Evolutionary conservation across 2,113 vertebrate species (phyloP).

Genomic region (Callithrix jacchus): DNA sequence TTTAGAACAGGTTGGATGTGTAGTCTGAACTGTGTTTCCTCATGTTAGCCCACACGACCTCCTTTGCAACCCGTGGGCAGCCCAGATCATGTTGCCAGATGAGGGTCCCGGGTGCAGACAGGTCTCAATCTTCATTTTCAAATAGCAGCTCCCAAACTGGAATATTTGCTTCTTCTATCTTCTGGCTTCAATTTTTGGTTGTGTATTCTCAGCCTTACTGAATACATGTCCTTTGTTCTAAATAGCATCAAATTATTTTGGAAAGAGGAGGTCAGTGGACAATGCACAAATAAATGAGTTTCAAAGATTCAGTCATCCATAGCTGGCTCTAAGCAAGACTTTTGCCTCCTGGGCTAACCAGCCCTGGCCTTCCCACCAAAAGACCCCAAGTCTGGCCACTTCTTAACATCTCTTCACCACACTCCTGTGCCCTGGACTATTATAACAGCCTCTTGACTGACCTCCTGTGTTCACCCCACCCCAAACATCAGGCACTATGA

Average conservation of each 20-base stretch:
- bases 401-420: background rate
- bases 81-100: background rate
- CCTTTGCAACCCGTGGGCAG: background rate
- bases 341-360: background rate
- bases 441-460: background rate
- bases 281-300: background rate
- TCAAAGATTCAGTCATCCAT: background rate
- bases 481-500: background rate
- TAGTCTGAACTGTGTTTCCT: background rate
- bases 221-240: background rate
- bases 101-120: background rate
- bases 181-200: constrained; percentile 24
- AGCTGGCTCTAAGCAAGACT: background rate
- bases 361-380: background rate
- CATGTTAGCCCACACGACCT: background rate
- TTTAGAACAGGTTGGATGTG: background rate
- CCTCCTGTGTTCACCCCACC: background rate
- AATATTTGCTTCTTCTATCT: background rate
- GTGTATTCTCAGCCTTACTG: background rate
- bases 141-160: background rate
- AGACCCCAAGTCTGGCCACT: background rate
- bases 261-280: background rate
- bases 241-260: background rate
- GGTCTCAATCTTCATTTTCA: background rate
- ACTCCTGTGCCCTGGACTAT: background rate